These are phyloP conservation scores for Synergus itoensis DNA, from an alignment of 2,888 invertebrate species.

Conservation along the genomic window DNA sequence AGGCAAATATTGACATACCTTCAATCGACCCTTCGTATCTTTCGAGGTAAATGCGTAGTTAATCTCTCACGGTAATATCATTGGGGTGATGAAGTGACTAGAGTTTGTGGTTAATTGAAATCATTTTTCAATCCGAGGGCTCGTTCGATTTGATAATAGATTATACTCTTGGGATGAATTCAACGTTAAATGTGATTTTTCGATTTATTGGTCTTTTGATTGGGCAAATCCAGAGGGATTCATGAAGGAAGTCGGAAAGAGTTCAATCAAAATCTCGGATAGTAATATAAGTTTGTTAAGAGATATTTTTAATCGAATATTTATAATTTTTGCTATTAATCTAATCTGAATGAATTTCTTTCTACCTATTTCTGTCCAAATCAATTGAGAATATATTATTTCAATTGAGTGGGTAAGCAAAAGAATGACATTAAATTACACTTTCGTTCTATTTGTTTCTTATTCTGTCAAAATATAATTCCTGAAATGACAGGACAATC, in stretches of 20 bases:
- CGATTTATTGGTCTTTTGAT: slow-evolving; percentile 14
- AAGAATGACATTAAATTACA: no score
- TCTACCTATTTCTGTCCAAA: no score
- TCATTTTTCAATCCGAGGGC: slow-evolving; percentile 16
- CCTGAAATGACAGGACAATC: no score
- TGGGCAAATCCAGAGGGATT: not conserved
- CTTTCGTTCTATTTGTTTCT: no score
- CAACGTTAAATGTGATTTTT: slow-evolving; percentile 12
- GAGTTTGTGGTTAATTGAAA: slow-evolving; percentile 5
- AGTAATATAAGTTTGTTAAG: no score
- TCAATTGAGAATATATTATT: no score
- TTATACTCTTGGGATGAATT: not conserved
- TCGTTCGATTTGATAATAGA: slow-evolving; percentile 17
- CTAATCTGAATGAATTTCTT: no score
- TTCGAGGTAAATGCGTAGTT: slow-evolving; percentile 12
- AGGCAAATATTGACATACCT: slow-evolving; percentile 25
- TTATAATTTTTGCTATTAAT: not conserved
- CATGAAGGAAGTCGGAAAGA: not conserved
- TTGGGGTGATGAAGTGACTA: not conserved
- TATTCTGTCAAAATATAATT: no score
- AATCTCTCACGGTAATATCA: not conserved
- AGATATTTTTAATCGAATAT: not conserved
- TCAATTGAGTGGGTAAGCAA: no score
- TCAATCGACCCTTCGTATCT: not conserved
- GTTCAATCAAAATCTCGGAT: not conserved